These are phyloP conservation scores for Paracanthobrama guichenoti DNA, from an alignment of 2,113 vertebrate species.

Conservation along the genomic window DNA sequence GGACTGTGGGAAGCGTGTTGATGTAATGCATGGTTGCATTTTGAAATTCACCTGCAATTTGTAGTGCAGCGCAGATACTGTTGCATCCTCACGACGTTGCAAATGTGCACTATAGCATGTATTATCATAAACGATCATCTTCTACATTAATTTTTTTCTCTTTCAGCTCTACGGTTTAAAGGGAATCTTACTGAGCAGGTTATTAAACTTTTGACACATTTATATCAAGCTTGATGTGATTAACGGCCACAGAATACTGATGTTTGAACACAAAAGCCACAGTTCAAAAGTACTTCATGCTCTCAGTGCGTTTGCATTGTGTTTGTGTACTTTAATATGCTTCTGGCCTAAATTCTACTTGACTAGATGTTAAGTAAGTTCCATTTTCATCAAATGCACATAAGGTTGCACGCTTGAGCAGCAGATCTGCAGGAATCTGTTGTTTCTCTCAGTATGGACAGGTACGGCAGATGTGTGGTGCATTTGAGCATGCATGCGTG, in stretches of 20 bases:
- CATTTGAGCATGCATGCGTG: neutral
- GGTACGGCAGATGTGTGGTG: neutral
- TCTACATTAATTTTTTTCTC: too few relatives aligned
- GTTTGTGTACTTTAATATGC: neutral
- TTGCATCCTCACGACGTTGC: neutral
- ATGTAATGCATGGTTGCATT: neutral
- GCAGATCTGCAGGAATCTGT: neutral
- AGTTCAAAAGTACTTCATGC: neutral
- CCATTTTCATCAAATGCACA: neutral
- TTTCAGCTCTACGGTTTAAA: too few relatives aligned
- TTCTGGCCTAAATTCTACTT: neutral
- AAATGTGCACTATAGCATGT: neutral
- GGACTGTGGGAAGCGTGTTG: neutral
- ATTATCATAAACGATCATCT: neutral
- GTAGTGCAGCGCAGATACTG: neutral
- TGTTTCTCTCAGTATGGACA: neutral
- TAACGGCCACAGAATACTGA: too few relatives aligned
- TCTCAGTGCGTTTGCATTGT: neutral
- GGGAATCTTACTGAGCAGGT: neutral
- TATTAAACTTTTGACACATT: neutral
- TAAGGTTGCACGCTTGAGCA: neutral
- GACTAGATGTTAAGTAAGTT: neutral
- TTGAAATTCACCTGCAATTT: neutral
- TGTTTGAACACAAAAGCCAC: too few relatives aligned
- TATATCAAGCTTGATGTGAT: neutral